Evolutionary conservation across 2,113 vertebrate species (phyloP).

Genomic region (Cephalopterus ornatus): DNA sequence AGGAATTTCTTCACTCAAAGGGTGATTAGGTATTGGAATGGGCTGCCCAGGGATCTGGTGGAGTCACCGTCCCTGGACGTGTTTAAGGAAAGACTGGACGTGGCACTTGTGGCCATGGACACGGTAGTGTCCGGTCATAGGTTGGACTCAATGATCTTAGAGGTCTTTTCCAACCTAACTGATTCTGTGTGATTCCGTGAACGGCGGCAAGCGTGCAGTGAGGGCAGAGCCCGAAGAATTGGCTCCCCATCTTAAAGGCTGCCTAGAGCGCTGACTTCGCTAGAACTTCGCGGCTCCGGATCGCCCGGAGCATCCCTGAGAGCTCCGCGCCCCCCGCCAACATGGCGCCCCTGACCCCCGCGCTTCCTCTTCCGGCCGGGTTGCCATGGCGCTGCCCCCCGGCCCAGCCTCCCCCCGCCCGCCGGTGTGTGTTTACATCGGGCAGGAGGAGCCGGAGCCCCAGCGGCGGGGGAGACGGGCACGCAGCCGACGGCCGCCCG

Average conservation of each 20-base stretch:
- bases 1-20: background rate
- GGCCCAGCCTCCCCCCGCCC: conserved; percentile 1
- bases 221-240: background rate
- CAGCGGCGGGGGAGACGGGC: background rate
- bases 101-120: background rate
- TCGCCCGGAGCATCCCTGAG: rapidly evolving
- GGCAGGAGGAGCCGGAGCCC: conserved; percentile 9
- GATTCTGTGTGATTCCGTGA: background rate
- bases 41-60: background rate
- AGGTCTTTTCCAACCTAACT: background rate
- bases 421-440: conserved; percentile 37
- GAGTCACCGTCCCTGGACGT: background rate
- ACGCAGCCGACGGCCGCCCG: background rate
- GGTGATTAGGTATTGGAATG: background rate
- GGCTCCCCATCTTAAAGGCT: background rate
- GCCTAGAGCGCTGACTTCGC: rapidly evolving
- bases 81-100: background rate
- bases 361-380: conserved; percentile 58
- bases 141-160: background rate
- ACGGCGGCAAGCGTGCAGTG: rapidly evolving
- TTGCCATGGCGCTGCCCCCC: conserved; percentile 46
- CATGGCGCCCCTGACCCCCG: background rate
- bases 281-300: rapidly evolving
- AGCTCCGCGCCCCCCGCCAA: background rate
- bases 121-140: too few species aligned